Conservation (phyloP, 2,113 vertebrate species). For the Muscicapa adusta region DNA sequence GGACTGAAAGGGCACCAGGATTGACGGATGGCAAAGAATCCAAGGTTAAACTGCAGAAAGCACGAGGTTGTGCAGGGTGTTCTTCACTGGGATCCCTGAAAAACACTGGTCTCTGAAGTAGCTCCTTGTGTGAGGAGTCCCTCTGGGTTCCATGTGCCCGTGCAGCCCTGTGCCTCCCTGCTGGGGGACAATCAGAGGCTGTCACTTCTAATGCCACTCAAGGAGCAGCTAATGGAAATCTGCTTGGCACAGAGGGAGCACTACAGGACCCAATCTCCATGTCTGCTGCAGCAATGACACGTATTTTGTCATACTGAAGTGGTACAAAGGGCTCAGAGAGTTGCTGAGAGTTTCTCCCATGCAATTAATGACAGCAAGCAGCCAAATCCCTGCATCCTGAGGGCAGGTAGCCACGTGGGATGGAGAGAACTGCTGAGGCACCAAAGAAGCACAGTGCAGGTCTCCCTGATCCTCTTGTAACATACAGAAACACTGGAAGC, state of each 20-base stretch:
- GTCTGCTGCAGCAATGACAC: not conserved
- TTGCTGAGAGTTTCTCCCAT: not conserved
- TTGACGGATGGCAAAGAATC: not conserved
- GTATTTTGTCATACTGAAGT: not conserved
- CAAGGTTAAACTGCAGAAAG: not conserved
- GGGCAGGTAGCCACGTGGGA: not conserved
- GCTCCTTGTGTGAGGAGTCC: not conserved
- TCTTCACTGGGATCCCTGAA: not conserved
- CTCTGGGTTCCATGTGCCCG: accelerated
- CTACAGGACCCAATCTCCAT: not conserved
- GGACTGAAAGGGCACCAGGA: not conserved
- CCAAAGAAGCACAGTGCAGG: not conserved
- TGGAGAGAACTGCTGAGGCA: not conserved
- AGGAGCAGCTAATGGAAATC: not conserved
- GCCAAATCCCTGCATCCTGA: not conserved
- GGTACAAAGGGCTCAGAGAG: not conserved
- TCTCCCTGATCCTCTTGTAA: not conserved
- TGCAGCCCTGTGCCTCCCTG: not conserved
- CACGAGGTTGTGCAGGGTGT: not conserved
- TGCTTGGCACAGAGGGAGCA: not conserved
- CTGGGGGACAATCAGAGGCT: not conserved
- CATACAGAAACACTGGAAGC: not conserved
- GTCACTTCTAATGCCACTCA: not conserved
- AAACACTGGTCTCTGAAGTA: not conserved
- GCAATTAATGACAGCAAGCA: not conserved